Conservation (phyloP, 1,140 invertebrate genomes). For the Druon quercuslanigerum region DNA sequence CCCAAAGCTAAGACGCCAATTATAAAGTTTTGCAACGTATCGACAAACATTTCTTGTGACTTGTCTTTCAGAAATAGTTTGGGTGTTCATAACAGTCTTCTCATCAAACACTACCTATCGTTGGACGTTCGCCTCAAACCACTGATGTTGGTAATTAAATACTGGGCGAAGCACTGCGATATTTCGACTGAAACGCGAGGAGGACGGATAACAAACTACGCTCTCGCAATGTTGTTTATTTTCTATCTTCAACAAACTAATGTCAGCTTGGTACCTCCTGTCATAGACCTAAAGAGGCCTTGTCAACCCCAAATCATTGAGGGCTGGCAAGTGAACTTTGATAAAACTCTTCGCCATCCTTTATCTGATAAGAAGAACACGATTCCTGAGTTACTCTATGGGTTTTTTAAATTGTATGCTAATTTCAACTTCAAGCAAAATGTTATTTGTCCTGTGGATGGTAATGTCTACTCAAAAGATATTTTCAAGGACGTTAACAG, state of each 20-base stretch:
- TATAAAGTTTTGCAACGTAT: conserved; percentile 80
- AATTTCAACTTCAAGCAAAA: conserved; percentile 74
- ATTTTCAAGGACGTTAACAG: conserved; percentile 67
- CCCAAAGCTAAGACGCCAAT: conserved; percentile 83
- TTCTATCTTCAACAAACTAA: conserved; percentile 80
- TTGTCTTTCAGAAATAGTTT: conserved; percentile 83
- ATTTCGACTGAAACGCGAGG: conserved; percentile 65
- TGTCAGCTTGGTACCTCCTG: conserved; percentile 69
- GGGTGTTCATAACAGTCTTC: conserved; percentile 78
- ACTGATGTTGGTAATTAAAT: conserved; percentile 81
- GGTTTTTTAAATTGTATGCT: conserved; percentile 79
- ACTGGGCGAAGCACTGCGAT: conserved; percentile 80
- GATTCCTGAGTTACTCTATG: conserved; percentile 74
- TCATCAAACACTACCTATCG: conserved; percentile 78
- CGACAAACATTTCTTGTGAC: conserved; percentile 79
- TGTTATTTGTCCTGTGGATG: conserved; percentile 77
- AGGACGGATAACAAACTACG: conserved; percentile 77
- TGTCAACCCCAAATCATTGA: conserved; percentile 58
- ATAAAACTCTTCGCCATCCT: conserved; percentile 43
- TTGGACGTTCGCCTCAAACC: conserved; percentile 77
- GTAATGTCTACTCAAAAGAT: conserved; percentile 66
- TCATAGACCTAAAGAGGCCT: conserved; percentile 65
- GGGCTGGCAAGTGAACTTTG: conserved; percentile 76
- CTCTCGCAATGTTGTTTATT: conserved; percentile 78
- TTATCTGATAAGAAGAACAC: conserved; percentile 47